These are phyloP conservation scores for Megaceryle torquata DNA, from an alignment of 2,113 vertebrate genomes.

Conservation along the genomic window DNA sequence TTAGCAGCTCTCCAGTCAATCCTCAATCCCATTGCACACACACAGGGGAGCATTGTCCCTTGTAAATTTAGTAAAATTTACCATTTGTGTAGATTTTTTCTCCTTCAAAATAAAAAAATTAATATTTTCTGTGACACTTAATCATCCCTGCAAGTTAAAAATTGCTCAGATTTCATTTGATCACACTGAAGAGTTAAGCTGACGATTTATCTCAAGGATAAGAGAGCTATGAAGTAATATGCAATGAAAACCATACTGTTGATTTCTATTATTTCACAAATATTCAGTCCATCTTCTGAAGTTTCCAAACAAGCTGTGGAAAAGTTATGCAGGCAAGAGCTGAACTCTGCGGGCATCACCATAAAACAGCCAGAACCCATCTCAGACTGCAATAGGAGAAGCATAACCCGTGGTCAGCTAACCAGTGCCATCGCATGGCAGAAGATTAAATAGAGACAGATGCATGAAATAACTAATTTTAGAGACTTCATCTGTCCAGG, in stretches of 20 bases:
- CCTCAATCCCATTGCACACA: background rate
- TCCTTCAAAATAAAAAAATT: background rate
- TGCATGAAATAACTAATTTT: rapidly evolving
- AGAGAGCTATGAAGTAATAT: background rate
- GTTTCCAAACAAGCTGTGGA: background rate
- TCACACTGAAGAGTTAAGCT: background rate
- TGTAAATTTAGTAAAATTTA: background rate
- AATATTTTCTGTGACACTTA: background rate
- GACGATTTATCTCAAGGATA: background rate
- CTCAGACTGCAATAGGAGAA: rapidly evolving
- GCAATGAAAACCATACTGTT: background rate
- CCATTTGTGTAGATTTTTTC: background rate
- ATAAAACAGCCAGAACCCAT: rapidly evolving
- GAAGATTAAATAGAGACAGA: background rate
- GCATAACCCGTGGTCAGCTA: background rate
- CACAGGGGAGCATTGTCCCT: background rate
- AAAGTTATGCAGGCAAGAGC: background rate
- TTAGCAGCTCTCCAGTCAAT: background rate
- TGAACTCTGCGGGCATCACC: background rate
- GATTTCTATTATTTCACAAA: background rate
- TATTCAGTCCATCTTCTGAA: background rate
- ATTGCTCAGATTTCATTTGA: background rate
- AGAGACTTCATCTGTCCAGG: background rate
- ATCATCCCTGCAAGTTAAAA: background rate
- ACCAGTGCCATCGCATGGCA: slow-evolving; percentile 30